Base-by-base conservation (phyloP, 2,797 vertebrate species). In the Parauchenoglanis ngamensis region DNA sequence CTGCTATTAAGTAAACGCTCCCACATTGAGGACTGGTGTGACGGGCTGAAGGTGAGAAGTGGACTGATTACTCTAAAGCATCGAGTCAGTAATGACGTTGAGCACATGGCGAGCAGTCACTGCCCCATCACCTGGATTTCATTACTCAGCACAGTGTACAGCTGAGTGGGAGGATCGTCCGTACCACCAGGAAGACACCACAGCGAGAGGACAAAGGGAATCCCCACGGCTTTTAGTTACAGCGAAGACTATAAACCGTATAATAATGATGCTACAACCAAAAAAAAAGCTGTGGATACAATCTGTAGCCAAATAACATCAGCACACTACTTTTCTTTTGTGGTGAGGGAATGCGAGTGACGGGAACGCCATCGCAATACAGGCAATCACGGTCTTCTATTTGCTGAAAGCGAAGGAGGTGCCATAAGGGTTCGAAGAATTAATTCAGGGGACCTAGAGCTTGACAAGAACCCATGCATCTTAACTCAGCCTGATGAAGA, bases 71-170 rank as follows among this genome's bases (percentile, higher is more conserved):
- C 40, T 40, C 3, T 40, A 82, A 85, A 44, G 68, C 84, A 90
- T 75, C 21, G 25, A 67, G 44, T 83, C 85, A 90, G 88, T 75
- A 90, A 91, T 92, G 63, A 86, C 76, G 85, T 25, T 59, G 79
- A 88, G 87, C 80, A 81, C 52, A 35, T 86, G 59, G 89, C 83
- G 4, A 90, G 90, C 90, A 86, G 92, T 92, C 88, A 86, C 73
- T 88, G 92, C 84, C 84, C 90, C 90, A 91, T 92, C 93, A 94
- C 91, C 93, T 92, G 90, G 91, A 92, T 90, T 91, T 92, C 78
- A 84, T 59, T 57, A 80, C 78, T 68, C 78, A 63, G 57, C n/a
- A 87, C 40, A 40, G 7, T 7, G 15, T 31, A 75, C 31, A 63
- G 31, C 31, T 68, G 49, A 87, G 70, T n/a, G 28, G 28, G 57